Conservation (phyloP, 2,888 invertebrate species). For the Monochamus alternatus region DNA sequence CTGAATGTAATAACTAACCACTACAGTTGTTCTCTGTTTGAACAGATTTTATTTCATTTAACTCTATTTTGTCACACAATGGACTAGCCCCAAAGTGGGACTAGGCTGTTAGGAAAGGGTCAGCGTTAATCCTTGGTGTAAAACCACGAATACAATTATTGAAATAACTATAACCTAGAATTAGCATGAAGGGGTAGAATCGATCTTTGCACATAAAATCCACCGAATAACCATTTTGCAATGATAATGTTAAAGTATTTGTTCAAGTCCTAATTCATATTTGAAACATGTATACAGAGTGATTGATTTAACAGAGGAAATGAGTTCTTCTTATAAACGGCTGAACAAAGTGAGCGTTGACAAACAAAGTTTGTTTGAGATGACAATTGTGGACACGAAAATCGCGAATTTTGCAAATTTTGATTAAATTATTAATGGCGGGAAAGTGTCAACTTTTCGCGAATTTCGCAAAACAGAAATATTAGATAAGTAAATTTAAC, state of each 20-base stretch:
- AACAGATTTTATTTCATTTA: neutral
- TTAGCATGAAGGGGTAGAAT: neutral
- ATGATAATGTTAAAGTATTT: neutral
- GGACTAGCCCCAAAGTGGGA: neutral
- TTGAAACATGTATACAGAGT: neutral
- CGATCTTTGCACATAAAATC: neutral
- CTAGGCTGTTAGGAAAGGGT: neutral
- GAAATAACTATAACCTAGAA: neutral
- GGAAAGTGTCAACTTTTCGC: too few species aligned
- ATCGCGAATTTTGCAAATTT: too few species aligned
- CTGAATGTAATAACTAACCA: too few species aligned
- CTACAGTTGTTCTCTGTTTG: neutral
- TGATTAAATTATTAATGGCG: too few species aligned
- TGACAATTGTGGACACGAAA: too few species aligned
- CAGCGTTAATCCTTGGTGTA: neutral
- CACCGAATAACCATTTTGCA: neutral
- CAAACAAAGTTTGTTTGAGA: too few species aligned
- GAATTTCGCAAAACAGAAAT: too few species aligned
- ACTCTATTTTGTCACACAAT: neutral
- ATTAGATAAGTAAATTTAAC: too few species aligned
- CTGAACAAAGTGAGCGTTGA: too few species aligned
- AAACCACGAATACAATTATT: neutral
- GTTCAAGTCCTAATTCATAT: neutral
- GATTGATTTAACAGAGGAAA: too few species aligned
- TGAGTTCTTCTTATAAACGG: too few species aligned